Conservation (phyloP, 2,888 invertebrate genomes). For the Arge pagana region DNA sequence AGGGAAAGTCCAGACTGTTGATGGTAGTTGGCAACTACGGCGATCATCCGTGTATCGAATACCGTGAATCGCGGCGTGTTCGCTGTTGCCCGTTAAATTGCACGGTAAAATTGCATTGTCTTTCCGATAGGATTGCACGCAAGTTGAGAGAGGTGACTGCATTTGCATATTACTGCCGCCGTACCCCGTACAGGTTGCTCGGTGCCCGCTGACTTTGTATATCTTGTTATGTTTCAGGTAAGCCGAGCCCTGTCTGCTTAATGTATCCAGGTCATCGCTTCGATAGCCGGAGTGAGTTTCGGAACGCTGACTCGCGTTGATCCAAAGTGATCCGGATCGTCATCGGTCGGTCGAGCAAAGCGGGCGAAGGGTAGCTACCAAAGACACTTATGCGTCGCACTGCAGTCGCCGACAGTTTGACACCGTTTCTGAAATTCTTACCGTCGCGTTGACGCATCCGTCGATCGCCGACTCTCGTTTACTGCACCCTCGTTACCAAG, state of each 20-base stretch:
- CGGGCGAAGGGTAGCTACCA: too few species aligned
- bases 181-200: constrained; percentile 22
- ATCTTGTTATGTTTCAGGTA: constrained; percentile 24
- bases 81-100: constrained; percentile 21
- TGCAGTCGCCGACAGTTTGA: too few species aligned
- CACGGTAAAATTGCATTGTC: constrained; percentile 45
- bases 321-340: too few species aligned
- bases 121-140: constrained; percentile 37
- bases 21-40: constrained; percentile 30
- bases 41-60: constrained; percentile 57
- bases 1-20: constrained; percentile 41
- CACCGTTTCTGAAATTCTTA: too few species aligned
- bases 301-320: too few species aligned
- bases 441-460: too few species aligned
- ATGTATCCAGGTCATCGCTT: constrained; percentile 26
- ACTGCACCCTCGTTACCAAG: too few species aligned
- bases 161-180: constrained; percentile 24
- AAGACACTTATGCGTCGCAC: too few species aligned
- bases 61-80: constrained; percentile 50
- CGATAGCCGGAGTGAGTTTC: too few species aligned
- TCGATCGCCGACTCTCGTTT: too few species aligned
- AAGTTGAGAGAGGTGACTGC: constrained; percentile 9
- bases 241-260: constrained; percentile 23
- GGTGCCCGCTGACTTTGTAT: constrained; percentile 16
- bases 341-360: too few species aligned